Evolutionary conservation across 2,888 invertebrate species (phyloP), one percentile per base, ranked within the genome.

Genomic region (Melolontha melolontha): DNA sequence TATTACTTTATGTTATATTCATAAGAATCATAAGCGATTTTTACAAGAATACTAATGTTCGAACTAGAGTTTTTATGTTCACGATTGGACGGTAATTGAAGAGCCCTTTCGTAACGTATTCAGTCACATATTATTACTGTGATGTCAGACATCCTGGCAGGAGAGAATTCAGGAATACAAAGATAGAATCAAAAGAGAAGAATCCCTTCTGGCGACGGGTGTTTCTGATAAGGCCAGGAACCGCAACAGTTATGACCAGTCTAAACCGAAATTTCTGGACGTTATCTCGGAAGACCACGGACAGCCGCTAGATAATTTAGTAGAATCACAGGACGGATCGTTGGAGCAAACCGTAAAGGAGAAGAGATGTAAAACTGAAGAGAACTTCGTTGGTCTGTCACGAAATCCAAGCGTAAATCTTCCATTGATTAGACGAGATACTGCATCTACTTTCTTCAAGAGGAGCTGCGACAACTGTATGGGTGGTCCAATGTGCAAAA

Each of bases 401-500:
- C 34, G 7, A 6, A 34, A 34, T 34, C 10, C 34, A 2, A 51
- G 17, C 11, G 22, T 55, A 10, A 44, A 67, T n/a, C 42, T 59
- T 22, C 17, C 55, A 11, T 51, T 70, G 42, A 66, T 34, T 39
- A 39, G 71, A 42, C 44, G 71, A 22, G 69, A 69, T 41, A 29
- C 67, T 5, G 42, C 64, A 10, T 16, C 17, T 8, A 55, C 57
- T 10, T 40, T 62, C 1, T 57, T 69, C 22, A 72, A 68, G 52
- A 69, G 62, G 63, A 63, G 65, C n/a, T 74, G 74, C 51, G 68
- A 72, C 1, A 57, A 17, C 10, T 74, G 74, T 34, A 66, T 14
- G 57, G 65, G 68, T 14, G 47, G 64, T 1, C 10, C 40, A 11
- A 27, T 68, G 27, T 74, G 74, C 67, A 72, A 72, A 50, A 11